Percentiles rank a stretch among this genome's conserved stretches.
phyloP scores from a whole-genome alignment of 2,797 vertebrate species.

The Myotis planiceps region DNA sequence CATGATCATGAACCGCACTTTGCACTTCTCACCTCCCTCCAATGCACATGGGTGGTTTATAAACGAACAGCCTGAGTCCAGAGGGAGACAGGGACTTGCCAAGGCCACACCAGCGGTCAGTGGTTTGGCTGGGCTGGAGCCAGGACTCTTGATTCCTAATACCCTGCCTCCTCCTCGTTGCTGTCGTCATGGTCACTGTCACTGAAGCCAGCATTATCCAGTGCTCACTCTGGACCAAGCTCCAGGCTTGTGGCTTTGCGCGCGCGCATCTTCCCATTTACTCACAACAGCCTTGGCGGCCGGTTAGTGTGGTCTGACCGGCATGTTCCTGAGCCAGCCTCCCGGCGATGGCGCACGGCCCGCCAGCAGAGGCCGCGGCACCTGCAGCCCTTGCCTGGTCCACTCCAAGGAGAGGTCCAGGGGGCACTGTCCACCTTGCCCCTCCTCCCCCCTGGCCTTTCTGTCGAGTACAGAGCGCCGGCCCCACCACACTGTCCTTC shows the following conservation, averaged over 20 bases:
- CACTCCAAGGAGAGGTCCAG: not conserved
- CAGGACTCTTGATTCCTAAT: not conserved
- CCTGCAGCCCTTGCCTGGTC: rapidly evolving
- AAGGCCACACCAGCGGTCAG: not conserved
- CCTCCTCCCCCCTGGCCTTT: rapidly evolving
- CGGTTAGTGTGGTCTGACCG: no score
- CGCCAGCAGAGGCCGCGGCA: rapidly evolving
- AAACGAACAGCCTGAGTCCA: not conserved
- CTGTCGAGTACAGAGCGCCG: no score
- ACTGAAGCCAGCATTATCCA: rapidly evolving
- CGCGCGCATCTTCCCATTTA: rapidly evolving
- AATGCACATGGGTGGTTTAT: rapidly evolving
- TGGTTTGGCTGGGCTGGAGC: not conserved
- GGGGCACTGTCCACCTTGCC: rapidly evolving
- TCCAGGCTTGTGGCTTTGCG: not conserved
- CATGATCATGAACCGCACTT: rapidly evolving
- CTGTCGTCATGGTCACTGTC: rapidly evolving
- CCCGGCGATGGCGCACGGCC: rapidly evolving
- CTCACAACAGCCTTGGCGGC: not conserved
- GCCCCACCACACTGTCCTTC: not conserved
- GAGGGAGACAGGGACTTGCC: not conserved
- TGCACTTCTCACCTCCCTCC: not conserved
- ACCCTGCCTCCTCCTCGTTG: not conserved
- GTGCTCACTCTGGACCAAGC: rapidly evolving
- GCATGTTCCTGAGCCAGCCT: not conserved